Conservation (phyloP, 2,113 vertebrate species). For the Origma solitaria region DNA sequence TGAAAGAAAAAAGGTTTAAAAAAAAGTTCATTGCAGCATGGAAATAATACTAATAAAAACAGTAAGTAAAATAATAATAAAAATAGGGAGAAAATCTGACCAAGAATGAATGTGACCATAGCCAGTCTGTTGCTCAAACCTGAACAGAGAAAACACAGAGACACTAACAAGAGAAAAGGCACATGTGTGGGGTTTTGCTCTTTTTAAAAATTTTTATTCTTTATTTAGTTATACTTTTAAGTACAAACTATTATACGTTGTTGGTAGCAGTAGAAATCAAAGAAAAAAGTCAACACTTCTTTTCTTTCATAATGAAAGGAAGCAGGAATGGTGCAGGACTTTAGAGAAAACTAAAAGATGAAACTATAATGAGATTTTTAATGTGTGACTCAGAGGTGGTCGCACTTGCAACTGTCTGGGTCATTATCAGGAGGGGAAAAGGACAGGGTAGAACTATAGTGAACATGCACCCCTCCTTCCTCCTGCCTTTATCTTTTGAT, state of each 20-base stretch:
- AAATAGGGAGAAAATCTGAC: neutral
- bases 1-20: neutral
- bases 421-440: neutral
- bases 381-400: neutral
- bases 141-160: neutral
- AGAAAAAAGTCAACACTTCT: neutral
- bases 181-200: neutral
- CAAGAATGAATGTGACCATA: neutral
- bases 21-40: neutral
- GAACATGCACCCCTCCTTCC: neutral
- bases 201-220: neutral
- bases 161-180: neutral
- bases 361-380: slow-evolving; percentile 10
- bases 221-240: neutral
- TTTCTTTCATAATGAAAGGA: neutral
- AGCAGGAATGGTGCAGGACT: neutral
- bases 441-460: neutral
- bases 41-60: neutral
- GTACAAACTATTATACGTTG: neutral
- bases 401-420: neutral
- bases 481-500: neutral
- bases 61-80: neutral
- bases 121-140: neutral
- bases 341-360: slow-evolving; percentile 3
- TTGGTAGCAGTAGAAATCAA: neutral